A percentile compares a stretch with the other conserved stretches of the same genome.
Conservation (phyloP, 2,888 invertebrate genomes). For the Mimachlamys varia region DNA sequence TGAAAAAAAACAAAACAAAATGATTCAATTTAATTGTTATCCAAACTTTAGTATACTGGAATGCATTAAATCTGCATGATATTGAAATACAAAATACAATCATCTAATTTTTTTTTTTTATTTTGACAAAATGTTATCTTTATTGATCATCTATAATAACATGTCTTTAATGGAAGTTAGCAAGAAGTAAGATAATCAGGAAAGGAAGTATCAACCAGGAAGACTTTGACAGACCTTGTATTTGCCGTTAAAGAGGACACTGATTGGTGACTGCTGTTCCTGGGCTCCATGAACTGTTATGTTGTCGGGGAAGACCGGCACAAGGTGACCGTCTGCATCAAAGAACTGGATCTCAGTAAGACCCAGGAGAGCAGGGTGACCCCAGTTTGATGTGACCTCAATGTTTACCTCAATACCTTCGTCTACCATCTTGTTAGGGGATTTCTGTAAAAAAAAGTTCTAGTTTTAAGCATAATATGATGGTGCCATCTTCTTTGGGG, state of each 20-base stretch:
- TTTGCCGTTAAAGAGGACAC: conserved; percentile 78
- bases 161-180: too few relatives aligned
- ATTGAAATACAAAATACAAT: too few relatives aligned
- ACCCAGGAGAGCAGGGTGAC: conserved; percentile 76
- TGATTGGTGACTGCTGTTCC: conserved; percentile 63
- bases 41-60: too few relatives aligned
- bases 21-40: too few relatives aligned
- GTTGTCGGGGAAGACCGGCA: conserved; percentile 68
- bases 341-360: conserved; percentile 80
- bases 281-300: conserved; percentile 72
- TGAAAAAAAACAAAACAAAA: conserved; percentile 54
- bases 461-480: too few relatives aligned
- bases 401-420: conserved; percentile 66
- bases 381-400: conserved; percentile 79
- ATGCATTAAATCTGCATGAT: too few relatives aligned
- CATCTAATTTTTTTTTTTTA: too few relatives aligned
- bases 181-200: too few relatives aligned
- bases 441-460: not conserved
- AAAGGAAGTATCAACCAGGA: too few relatives aligned
- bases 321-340: conserved; percentile 66
- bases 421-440: conserved; percentile 34
- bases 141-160: too few relatives aligned
- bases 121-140: too few relatives aligned
- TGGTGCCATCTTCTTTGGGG: conserved; percentile 3
- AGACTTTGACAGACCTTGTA: conserved; percentile 71